phyloP scores from a whole-genome alignment of 2,888 invertebrate species.

The Drosophila picticornis region DNA sequence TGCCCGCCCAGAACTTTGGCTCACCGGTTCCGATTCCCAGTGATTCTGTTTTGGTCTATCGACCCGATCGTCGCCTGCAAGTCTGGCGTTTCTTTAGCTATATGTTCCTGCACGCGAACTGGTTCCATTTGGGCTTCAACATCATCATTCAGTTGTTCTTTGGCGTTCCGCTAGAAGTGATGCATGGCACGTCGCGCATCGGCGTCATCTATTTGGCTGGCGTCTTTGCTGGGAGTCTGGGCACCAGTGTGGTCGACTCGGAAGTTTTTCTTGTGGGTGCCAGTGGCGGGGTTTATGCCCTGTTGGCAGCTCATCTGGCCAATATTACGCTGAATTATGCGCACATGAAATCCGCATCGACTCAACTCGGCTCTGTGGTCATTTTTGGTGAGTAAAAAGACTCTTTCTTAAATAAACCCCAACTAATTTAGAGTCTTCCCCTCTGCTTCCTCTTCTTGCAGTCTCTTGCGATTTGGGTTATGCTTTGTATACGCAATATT shows the following conservation, averaged over 20 bases:
- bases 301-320: slow-evolving; percentile 97
- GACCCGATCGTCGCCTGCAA: slow-evolving; percentile 95
- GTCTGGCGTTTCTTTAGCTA: slow-evolving; percentile 98
- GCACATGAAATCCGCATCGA: slow-evolving; percentile 97
- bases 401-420: not conserved
- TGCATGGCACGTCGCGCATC: slow-evolving; percentile 96
- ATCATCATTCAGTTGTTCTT: slow-evolving; percentile 96
- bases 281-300: slow-evolving; percentile 98
- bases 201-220: slow-evolving; percentile 96
- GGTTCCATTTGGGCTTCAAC: slow-evolving; percentile 98
- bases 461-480: slow-evolving; percentile 97
- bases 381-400: slow-evolving; percentile 90
- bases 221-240: slow-evolving; percentile 93
- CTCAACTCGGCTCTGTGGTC: slow-evolving; percentile 95
- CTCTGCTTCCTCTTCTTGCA: slow-evolving; percentile 79
- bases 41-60: slow-evolving; percentile 96
- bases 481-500: slow-evolving; percentile 96
- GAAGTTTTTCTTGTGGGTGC: slow-evolving; percentile 98
- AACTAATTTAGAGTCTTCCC: slow-evolving; percentile 6
- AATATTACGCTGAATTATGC: slow-evolving; percentile 98
- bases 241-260: slow-evolving; percentile 96
- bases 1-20: slow-evolving; percentile 88
- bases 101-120: slow-evolving; percentile 97
- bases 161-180: slow-evolving; percentile 97
- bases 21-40: slow-evolving; percentile 96